Evolutionary conservation across 2,113 vertebrate genomes (phyloP).

Genomic region (Micronycteris hirsuta): DNA sequence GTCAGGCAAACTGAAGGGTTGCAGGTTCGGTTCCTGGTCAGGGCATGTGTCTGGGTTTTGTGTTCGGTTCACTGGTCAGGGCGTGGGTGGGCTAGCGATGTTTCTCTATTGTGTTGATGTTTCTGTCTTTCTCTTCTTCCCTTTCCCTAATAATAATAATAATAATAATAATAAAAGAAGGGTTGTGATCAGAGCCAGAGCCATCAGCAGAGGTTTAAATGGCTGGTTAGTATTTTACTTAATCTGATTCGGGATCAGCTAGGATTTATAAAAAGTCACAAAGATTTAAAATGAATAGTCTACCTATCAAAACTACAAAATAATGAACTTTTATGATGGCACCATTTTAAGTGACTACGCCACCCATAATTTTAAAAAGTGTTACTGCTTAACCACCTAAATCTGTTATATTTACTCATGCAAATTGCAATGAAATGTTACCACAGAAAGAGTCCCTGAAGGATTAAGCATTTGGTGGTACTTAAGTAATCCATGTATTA

Average conservation of each 20-base stretch:
- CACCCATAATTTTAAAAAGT: neutral
- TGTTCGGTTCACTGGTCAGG: too few relatives aligned
- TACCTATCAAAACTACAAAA: constrained; percentile 3
- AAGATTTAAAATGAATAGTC: neutral
- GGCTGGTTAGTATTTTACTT: neutral
- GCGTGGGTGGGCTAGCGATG: too few relatives aligned
- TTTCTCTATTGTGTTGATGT: too few relatives aligned
- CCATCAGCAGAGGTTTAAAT: neutral
- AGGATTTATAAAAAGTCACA: neutral
- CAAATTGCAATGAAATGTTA: neutral
- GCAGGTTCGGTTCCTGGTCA: too few relatives aligned
- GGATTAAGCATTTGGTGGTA: neutral
- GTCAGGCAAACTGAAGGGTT: too few relatives aligned
- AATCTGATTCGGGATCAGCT: neutral
- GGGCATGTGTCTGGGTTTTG: too few relatives aligned
- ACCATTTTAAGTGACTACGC: neutral
- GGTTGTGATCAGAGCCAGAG: neutral
- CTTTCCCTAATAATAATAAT: too few relatives aligned
- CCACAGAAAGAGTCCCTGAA: neutral
- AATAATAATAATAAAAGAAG: too few relatives aligned
- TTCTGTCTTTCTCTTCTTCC: too few relatives aligned
- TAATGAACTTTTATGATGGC: neutral
- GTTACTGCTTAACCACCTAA: neutral
- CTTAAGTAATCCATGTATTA: neutral
- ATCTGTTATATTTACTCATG: constrained; percentile 26